A percentile compares a stretch with the other conserved stretches of the same genome.
phyloP scores from a whole-genome alignment of 2,888 invertebrate species.

The Phyto melanocephala region DNA sequence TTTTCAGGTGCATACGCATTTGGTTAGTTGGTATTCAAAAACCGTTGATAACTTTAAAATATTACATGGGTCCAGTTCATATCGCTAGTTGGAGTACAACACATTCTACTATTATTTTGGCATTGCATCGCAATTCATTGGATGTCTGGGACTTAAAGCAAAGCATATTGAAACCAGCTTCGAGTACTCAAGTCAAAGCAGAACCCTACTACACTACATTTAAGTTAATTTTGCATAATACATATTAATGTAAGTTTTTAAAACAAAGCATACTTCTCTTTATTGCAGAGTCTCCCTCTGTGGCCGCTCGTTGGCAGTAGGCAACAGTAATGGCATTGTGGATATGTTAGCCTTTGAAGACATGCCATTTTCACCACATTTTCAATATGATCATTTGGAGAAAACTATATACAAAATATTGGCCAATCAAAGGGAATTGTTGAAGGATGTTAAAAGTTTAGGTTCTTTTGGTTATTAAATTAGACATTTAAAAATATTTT shows the following conservation, averaged over 20 bases:
- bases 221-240: slow-evolving; percentile 66
- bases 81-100: slow-evolving; percentile 86
- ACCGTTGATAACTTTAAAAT: slow-evolving; percentile 82
- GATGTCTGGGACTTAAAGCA: slow-evolving; percentile 89
- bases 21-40: slow-evolving; percentile 86
- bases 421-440: slow-evolving; percentile 82
- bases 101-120: slow-evolving; percentile 86
- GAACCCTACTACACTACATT: slow-evolving; percentile 71
- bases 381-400: slow-evolving; percentile 83
- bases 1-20: slow-evolving; percentile 81
- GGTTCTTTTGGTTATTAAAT: slow-evolving; percentile 75
- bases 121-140: slow-evolving; percentile 83
- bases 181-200: slow-evolving; percentile 70
- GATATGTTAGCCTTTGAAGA: slow-evolving; percentile 86
- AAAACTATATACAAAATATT: slow-evolving; percentile 83
- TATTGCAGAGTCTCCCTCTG: slow-evolving; percentile 82
- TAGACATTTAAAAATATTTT: not conserved
- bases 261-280: not conserved
- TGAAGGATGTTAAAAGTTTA: slow-evolving; percentile 82
- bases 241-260: not conserved
- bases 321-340: slow-evolving; percentile 84
- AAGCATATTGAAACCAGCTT: slow-evolving; percentile 84
- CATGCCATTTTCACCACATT: slow-evolving; percentile 86
- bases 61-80: slow-evolving; percentile 80
- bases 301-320: slow-evolving; percentile 85